Base-by-base conservation (phyloP, 2,888 invertebrate species). In the Dasypogon diadema region DNA sequence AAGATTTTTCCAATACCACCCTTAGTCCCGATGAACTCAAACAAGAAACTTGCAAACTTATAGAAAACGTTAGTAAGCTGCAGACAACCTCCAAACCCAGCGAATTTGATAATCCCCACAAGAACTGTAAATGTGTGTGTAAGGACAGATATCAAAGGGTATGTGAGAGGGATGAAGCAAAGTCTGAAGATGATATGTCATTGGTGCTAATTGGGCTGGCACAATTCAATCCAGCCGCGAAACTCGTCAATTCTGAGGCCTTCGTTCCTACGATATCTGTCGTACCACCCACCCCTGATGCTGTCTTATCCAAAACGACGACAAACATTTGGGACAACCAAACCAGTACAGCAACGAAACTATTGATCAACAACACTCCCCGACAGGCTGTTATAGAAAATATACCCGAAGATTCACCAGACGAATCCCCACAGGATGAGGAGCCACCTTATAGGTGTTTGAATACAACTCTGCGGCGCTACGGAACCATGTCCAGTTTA, bases 391-490 rank as follows among this genome's bases (percentile, higher is more conserved):
- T 84, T 3, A 83, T 84, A 34, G 85, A 85, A 79, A 84, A 85
- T 51, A 84, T 85, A 75, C 84, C 83, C 81, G 92, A 92, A 81
- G 90, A 91, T 81, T 92, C 92, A 76, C 90, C 90, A 0, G 90
- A 90, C 75, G 92, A 92, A 82, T 92, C 92, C 16, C 92, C 92
- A 37, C 88, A 89, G 80, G 91, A 90, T 30, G 92, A 92, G 83
- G 93, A 93, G 79, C 90, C 92, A 24, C 93, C 93, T 14, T 93
- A 93, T 83, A 88, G 91, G 77, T 89, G 92, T 8, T 87, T 93
- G 80, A 91, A 85, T 77, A 82, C 84, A 26, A 85, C 86, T 2
- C 79, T 89, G 26, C 83, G 88, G 46, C 84, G 89, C 80, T 92
- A 90, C 81, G 92, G 92, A 46, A 92, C 92, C 58, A 89, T 92